Conservation (phyloP, 2,113 vertebrate species). For the Atlantisia rogersi region DNA sequence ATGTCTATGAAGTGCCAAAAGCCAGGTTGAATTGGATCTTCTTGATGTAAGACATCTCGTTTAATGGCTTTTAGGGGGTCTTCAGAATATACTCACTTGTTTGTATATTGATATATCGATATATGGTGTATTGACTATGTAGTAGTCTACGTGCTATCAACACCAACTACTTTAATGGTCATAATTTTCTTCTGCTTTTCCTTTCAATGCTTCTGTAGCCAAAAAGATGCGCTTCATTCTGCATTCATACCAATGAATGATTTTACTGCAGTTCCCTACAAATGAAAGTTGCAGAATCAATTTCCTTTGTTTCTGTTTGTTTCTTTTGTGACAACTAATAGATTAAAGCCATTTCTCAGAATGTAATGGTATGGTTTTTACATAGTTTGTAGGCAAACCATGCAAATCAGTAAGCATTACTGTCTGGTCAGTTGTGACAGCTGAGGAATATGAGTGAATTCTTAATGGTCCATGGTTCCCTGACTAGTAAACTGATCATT, state of each 20-base stretch:
- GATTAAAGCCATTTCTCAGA: background rate
- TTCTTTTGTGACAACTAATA: background rate
- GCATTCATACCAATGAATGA: background rate
- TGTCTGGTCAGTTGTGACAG: background rate
- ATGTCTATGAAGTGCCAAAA: background rate
- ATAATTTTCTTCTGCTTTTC: background rate
- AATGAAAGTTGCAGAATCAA: background rate
- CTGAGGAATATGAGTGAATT: background rate
- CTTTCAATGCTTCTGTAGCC: background rate
- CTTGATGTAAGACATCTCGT: background rate
- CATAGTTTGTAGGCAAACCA: background rate
- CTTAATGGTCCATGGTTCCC: background rate
- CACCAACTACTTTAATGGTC: background rate
- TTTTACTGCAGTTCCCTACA: background rate
- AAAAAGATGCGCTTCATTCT: background rate
- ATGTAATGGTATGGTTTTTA: background rate
- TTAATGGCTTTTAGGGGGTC: background rate
- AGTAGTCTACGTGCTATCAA: accelerated
- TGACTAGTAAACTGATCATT: background rate
- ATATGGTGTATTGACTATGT: background rate
- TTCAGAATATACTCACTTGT: background rate
- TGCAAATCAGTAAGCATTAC: background rate
- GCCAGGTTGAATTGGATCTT: background rate
- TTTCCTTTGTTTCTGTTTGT: background rate
- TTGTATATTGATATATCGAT: background rate